These are phyloP conservation scores for Polypedilum vanderplanki DNA, from an alignment of 1,140 invertebrate genomes.

Conservation along the genomic window DNA sequence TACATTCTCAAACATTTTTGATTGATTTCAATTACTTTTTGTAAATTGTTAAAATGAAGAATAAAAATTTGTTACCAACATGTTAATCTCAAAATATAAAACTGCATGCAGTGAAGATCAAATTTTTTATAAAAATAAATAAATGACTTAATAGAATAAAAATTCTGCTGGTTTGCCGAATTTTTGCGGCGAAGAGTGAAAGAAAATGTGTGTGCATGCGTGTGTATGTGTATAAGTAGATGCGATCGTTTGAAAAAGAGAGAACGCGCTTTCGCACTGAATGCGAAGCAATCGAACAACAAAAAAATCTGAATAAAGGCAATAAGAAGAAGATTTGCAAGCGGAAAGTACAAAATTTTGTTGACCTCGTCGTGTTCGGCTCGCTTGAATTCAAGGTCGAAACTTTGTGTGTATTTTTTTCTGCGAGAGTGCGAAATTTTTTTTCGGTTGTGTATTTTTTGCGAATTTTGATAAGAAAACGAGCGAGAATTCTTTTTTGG, in stretches of 20 bases:
- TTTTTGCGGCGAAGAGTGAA: background rate
- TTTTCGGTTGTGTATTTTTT: too few species aligned
- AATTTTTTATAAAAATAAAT: slow-evolving; percentile 14
- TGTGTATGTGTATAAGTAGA: background rate
- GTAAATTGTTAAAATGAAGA: too few species aligned
- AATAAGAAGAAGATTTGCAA: background rate
- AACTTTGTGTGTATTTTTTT: background rate
- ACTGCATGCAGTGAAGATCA: background rate
- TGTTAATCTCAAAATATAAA: too few species aligned
- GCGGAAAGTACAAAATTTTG: slow-evolving; percentile 18
- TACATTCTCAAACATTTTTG: too few species aligned
- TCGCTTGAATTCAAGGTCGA: background rate
- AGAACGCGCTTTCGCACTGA: slow-evolving; percentile 2
- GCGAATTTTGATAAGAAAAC: too few species aligned
- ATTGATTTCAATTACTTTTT: too few species aligned
- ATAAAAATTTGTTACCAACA: too few species aligned
- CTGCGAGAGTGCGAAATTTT: background rate
- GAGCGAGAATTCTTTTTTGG: too few species aligned
- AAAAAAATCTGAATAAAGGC: slow-evolving; percentile 11
- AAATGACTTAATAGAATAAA: slow-evolving; percentile 15
- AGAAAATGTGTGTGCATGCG: background rate
- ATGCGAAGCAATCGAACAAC: background rate
- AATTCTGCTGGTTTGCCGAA: background rate
- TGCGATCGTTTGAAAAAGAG: background rate
- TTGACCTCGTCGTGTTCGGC: slow-evolving; percentile 15